A percentile compares a stretch with the other conserved stretches of the same genome.
Evolutionary conservation across 2,797 vertebrate species (phyloP).

Genomic region (Brachymystax lenok): DNA sequence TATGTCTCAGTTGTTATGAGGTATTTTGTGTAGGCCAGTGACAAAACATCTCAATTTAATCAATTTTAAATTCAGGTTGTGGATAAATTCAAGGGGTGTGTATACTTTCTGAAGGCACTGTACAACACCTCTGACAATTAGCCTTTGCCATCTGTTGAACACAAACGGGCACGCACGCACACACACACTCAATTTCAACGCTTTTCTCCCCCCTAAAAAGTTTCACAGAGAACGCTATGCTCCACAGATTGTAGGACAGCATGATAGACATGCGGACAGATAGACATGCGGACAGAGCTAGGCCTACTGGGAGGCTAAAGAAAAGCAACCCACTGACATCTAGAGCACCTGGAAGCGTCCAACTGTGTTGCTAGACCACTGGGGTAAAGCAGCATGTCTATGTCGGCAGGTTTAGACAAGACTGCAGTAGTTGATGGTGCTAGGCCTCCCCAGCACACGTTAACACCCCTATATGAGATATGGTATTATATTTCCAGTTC

Average conservation of each 20-base stretch:
- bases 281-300: background rate
- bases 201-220: no score
- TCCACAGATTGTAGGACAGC: no score
- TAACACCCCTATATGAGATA: background rate
- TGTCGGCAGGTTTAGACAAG: background rate
- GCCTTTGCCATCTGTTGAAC: background rate
- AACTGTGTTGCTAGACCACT: background rate
- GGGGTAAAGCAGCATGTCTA: background rate
- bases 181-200: background rate
- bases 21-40: no score
- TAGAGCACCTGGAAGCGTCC: background rate
- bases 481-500: background rate
- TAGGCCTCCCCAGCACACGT: background rate
- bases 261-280: no score
- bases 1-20: no score
- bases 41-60: no score
- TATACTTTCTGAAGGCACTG: no score
- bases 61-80: no score
- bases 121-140: slow-evolving; percentile 53
- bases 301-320: background rate
- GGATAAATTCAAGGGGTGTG: no score
- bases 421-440: background rate
- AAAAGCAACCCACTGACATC: background rate
- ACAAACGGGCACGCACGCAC: background rate
- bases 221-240: no score